phyloP scores from a whole-genome alignment of 92 coral and sea anemone species.

The Palythoa grandiflora region DNA sequence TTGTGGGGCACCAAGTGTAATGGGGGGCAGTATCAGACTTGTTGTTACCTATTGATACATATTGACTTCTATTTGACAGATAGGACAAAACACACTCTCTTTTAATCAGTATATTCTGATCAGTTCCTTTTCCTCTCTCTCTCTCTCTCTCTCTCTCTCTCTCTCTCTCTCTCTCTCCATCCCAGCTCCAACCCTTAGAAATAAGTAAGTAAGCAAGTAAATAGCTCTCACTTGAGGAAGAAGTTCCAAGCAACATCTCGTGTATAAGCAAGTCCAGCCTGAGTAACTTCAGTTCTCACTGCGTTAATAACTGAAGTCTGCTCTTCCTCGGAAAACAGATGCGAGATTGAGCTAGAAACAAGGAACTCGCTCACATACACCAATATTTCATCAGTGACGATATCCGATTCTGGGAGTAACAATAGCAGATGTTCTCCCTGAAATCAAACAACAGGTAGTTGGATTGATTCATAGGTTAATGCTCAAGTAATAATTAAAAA shows the following conservation, averaged over 20 bases:
- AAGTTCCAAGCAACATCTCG: slow-evolving; percentile 99
- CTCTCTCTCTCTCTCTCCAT: not conserved
- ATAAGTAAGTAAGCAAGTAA: too few relatives aligned
- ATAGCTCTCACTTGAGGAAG: slow-evolving; percentile 86
- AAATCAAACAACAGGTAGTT: not conserved
- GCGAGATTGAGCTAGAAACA: slow-evolving; percentile 95
- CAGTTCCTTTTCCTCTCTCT: not conserved
- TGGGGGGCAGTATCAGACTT: too few relatives aligned
- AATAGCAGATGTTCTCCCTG: slow-evolving; percentile 95
- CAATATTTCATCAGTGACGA: slow-evolving; percentile 83
- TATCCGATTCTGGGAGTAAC: slow-evolving; percentile 89
- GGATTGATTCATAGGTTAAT: not conserved
- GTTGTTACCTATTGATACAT: too few relatives aligned
- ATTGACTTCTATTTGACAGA: too few relatives aligned
- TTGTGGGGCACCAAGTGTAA: too few relatives aligned
- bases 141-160: not conserved
- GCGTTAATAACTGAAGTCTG: slow-evolving; percentile 98
- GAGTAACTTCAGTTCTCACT: slow-evolving; percentile 97
- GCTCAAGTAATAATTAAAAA: too few relatives aligned
- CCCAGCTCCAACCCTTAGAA: not conserved
- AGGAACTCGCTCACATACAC: slow-evolving; percentile 97
- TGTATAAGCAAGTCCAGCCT: slow-evolving; percentile 98
- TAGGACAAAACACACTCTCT: too few relatives aligned
- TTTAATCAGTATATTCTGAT: too few relatives aligned
- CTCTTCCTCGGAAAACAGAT: slow-evolving; percentile 94